Evolutionary conservation across 2,113 vertebrate genomes (phyloP).

Genomic region (Melanotaenia duboulayi): DNA sequence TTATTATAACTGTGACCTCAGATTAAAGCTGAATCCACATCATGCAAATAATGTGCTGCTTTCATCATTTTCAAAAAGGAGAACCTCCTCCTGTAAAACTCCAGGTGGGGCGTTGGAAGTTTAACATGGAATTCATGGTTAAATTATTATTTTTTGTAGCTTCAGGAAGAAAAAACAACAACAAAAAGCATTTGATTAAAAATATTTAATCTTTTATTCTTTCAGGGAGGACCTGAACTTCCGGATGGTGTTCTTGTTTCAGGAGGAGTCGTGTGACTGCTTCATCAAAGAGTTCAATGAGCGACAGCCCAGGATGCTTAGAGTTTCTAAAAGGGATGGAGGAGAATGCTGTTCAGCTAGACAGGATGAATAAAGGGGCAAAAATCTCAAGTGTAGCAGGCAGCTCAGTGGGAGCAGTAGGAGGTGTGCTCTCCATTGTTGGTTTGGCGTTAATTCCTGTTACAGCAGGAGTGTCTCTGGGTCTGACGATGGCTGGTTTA

Average conservation of each 20-base stretch:
- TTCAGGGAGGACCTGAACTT: constrained; percentile 53
- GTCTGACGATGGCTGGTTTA: constrained; percentile 37
- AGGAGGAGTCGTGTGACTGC: background rate
- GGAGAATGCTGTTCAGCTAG: constrained; percentile 35
- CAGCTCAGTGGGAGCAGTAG: constrained; percentile 59
- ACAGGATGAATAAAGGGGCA: constrained; percentile 58
- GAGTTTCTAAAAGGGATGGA: constrained; percentile 44
- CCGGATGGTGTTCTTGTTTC: constrained; percentile 52
- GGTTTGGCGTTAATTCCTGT: constrained; percentile 63
- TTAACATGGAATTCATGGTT: no score
- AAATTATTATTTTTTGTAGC: no score
- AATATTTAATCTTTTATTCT: background rate
- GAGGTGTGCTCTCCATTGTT: constrained; percentile 61
- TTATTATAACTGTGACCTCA: no score
- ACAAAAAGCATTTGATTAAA: no score
- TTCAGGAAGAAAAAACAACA: no score
- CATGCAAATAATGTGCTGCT: no score
- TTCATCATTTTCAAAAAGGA: no score
- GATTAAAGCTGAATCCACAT: no score
- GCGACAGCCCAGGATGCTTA: constrained; percentile 37
- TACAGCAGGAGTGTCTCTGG: constrained; percentile 58
- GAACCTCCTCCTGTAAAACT: no score
- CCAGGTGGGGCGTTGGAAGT: no score
- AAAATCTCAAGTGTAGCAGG: constrained; percentile 70
- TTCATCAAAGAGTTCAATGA: constrained; percentile 48